phyloP scores from a whole-genome alignment of 1,140 invertebrate species.

The Drosophila arizonae region DNA sequence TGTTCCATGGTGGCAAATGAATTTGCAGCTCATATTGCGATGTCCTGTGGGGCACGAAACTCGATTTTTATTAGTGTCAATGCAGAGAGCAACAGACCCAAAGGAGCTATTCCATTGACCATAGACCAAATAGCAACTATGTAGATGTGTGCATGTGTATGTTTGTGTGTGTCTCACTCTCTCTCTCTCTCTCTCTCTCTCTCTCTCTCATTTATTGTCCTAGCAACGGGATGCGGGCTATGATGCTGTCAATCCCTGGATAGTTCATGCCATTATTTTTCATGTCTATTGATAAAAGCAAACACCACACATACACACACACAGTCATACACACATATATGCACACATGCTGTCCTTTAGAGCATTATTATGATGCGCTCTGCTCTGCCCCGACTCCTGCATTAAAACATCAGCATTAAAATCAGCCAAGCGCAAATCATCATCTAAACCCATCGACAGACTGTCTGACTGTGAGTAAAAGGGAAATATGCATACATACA shows the following conservation, averaged over 20 bases:
- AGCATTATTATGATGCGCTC: constrained; percentile 50
- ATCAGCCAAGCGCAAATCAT: constrained; percentile 39
- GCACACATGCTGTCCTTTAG: constrained; percentile 35
- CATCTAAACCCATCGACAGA: not conserved
- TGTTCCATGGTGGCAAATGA: constrained; percentile 44
- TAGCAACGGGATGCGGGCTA: constrained; percentile 8
- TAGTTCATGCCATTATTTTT: constrained; percentile 48
- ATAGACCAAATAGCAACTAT: constrained; percentile 15
- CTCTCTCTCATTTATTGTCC: constrained; percentile 12
- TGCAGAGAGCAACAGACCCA: constrained; percentile 25
- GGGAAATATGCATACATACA: too few species aligned
- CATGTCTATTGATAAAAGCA: constrained; percentile 49
- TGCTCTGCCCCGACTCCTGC: constrained; percentile 18
- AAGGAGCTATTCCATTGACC: constrained; percentile 40
- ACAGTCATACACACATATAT: constrained; percentile 4
- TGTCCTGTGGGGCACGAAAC: constrained; percentile 36
- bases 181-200: not conserved
- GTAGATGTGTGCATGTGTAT: constrained; percentile 1
- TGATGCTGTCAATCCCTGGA: constrained; percentile 36
- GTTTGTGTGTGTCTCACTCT: not conserved
- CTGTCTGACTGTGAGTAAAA: constrained; percentile 1
- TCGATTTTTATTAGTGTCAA: constrained; percentile 52
- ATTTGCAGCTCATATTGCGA: constrained; percentile 49
- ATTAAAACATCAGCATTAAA: constrained; percentile 28
- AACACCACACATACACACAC: constrained; percentile 15